These are phyloP conservation scores for Lasioglossum marginatum DNA, from an alignment of 2,888 invertebrate species.

Conservation along the genomic window DNA sequence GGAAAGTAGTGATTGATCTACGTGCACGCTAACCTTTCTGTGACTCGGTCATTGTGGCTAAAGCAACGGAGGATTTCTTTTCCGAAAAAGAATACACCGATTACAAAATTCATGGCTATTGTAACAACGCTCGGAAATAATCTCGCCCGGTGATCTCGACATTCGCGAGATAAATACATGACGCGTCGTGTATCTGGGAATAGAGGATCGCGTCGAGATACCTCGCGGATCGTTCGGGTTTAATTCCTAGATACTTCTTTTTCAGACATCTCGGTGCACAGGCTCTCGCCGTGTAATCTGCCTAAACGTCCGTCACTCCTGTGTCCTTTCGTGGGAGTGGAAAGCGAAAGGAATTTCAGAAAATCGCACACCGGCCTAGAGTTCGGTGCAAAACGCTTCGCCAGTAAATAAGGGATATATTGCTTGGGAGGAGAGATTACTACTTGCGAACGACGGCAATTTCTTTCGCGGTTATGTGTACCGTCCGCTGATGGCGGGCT, in stretches of 20 bases:
- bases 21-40: slow-evolving; percentile 29
- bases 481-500: slow-evolving; percentile 61
- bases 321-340: slow-evolving; percentile 31
- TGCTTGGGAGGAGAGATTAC: slow-evolving; percentile 65
- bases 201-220: neutral
- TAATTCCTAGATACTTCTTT: neutral
- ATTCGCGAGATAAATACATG: slow-evolving; percentile 7
- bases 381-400: slow-evolving; percentile 63
- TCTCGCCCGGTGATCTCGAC: slow-evolving; percentile 23
- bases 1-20: slow-evolving; percentile 45
- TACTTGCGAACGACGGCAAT: slow-evolving; percentile 67
- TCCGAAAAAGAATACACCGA: neutral
- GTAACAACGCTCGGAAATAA: slow-evolving; percentile 10
- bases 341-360: slow-evolving; percentile 52
- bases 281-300: neutral
- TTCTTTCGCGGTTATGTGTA: slow-evolving; percentile 71
- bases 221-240: neutral
- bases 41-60: neutral
- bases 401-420: slow-evolving; percentile 70
- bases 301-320: neutral
- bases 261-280: neutral
- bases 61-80: neutral
- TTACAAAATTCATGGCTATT: slow-evolving; percentile 23
- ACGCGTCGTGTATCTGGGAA: neutral
- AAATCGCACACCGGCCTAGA: slow-evolving; percentile 49